Base-by-base conservation (phyloP, 2,888 invertebrate genomes). In the Melinaea menophilus region DNA sequence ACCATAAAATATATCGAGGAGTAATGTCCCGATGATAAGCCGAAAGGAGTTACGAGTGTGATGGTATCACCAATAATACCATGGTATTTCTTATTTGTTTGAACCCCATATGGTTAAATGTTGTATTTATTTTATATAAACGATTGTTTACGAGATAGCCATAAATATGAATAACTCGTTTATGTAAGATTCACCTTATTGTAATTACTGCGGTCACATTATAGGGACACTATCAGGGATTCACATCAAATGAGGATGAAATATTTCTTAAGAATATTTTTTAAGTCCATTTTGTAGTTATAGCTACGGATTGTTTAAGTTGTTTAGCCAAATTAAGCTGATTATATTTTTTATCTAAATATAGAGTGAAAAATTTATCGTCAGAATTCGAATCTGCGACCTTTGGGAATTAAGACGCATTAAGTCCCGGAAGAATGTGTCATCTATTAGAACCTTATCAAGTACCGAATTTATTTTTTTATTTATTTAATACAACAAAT, bases 1-100 rank as follows among this genome's bases (percentile, higher is more conserved):
- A 75, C 79, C 79, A 79, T 84, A 84, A 83, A 83, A 72, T 73
- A 72, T 72, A 75, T 79, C 71, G 79, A 75, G 75, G 70, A 58
- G 58, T 56, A 59, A 57, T 61, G 67, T 59, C 58, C 35, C 57
- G 59, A 41, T 62, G 67, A 69, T 69, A 69, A 69, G 62, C 59
- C 57, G 59, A 56, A 31, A 61, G 65, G 61, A 70, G 60, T 69
- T 67, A 69, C 60, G 59, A 47, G 9, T 37, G 57, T 55, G 71
- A 71, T 69, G 35, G 58, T 41, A 71, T 71, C 69, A 60, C 63
- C 63, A 54, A 67, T 63, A 68, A 64, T 64, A 63, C 54, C 67
- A 62, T 60, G 70, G 69, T 68, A 73, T 69, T 71, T 70, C 66
- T 59, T 59, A 57, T 64, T 69, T 66, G 65, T 66, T 67, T 59